Conservation (phyloP, 1,140 invertebrate species). For the Watersipora subatra region DNA sequence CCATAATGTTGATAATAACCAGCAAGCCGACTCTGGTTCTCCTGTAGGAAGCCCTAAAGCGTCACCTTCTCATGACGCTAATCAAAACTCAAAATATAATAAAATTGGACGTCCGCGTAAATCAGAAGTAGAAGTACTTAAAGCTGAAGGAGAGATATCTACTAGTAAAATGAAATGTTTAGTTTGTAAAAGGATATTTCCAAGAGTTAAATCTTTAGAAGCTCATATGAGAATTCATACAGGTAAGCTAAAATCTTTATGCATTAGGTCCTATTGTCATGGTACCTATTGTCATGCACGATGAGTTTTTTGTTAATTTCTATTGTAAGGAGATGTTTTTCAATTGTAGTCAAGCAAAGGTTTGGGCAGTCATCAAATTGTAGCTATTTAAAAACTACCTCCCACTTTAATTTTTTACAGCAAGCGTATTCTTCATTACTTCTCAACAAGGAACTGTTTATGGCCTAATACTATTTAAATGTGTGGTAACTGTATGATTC, state of each 20-base stretch:
- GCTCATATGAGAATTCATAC: constrained; percentile 69
- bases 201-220: constrained; percentile 63
- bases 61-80: too few relatives aligned
- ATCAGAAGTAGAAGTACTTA: constrained; percentile 55
- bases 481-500: neutral
- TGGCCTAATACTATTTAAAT: neutral
- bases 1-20: too few relatives aligned
- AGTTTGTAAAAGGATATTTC: constrained; percentile 61
- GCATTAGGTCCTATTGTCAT: too few relatives aligned
- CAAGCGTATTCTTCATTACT: neutral
- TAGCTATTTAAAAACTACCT: neutral
- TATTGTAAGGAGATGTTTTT: neutral
- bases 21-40: too few relatives aligned
- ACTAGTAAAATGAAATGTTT: constrained; percentile 59
- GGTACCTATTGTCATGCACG: neutral
- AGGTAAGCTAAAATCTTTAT: constrained; percentile 46
- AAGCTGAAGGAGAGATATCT: constrained; percentile 57
- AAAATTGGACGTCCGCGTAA: constrained; percentile 62
- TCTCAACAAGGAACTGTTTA: neutral
- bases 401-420: neutral
- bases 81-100: too few relatives aligned
- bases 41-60: too few relatives aligned
- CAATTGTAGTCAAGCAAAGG: neutral
- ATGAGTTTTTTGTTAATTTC: neutral
- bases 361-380: neutral